Percentiles rank a stretch among this genome's conserved stretches.
phyloP scores from a whole-genome alignment of 2,888 invertebrate species.

The Catocala fraxini region DNA sequence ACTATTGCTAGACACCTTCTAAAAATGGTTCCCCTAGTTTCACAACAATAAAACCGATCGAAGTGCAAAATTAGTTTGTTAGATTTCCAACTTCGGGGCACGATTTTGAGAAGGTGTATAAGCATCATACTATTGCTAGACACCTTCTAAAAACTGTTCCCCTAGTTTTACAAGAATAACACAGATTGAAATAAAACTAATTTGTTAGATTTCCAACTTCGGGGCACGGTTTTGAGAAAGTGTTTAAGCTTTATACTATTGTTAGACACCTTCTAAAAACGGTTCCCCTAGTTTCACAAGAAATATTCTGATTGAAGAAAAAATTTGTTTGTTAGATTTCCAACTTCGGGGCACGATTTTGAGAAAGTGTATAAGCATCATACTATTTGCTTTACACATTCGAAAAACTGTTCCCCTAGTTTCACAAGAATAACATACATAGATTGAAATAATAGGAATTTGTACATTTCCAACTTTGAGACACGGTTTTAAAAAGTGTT shows the following conservation, averaged over 20 bases:
- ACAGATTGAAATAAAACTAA: background rate
- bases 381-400: background rate
- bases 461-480: background rate
- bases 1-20: background rate
- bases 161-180: conserved; percentile 12
- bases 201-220: background rate
- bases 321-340: too few species aligned
- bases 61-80: background rate
- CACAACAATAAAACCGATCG: conserved; percentile 2
- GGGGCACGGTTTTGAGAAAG: conserved; percentile 1
- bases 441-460: too few species aligned
- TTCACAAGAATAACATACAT: background rate
- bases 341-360: too few species aligned
- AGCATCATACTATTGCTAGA: background rate
- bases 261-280: background rate
- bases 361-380: background rate
- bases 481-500: conserved; percentile 1
- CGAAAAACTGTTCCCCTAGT: conserved; percentile 3
- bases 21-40: conserved; percentile 15
- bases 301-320: too few species aligned
- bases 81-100: conserved; percentile 10
- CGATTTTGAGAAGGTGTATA: background rate
- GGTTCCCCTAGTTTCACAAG: conserved; percentile 5
- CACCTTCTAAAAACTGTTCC: conserved; percentile 5
- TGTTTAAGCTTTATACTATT: background rate